Conservation (phyloP, 37 sponge, comb jelly and placozoan species). For the Trichoplax adhaerens region DNA sequence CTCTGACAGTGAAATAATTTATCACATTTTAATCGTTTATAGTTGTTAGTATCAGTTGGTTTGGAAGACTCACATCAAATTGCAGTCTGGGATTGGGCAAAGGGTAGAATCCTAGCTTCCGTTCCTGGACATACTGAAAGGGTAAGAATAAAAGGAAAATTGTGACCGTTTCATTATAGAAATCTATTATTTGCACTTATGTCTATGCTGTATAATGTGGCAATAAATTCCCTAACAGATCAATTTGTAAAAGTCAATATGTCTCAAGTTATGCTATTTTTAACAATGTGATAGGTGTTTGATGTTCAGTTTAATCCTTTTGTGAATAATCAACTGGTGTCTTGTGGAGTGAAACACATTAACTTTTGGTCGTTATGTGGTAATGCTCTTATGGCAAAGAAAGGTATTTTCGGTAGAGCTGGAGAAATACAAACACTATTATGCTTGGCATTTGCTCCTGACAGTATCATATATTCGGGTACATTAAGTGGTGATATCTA, state of each 20-base stretch:
- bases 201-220: background rate
- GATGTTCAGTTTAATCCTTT: conserved; percentile 73
- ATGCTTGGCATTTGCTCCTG: conserved; percentile 56
- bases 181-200: too few species aligned
- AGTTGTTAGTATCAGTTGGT: conserved; percentile 18
- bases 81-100: conserved; percentile 21
- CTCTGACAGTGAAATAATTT: too few species aligned
- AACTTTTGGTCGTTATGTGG: conserved; percentile 94
- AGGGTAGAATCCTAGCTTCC: conserved; percentile 37
- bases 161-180: too few species aligned
- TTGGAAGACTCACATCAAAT: conserved; percentile 6
- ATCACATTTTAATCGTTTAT: too few species aligned
- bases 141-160: conserved; percentile 5
- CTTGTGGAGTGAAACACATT: conserved; percentile 91
- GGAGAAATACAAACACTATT: conserved; percentile 78
- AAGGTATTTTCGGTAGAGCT: conserved; percentile 77
- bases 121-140: conserved; percentile 48
- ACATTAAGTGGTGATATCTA: conserved; percentile 76
- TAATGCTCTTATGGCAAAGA: conserved; percentile 62
- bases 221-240: too few species aligned
- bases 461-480: conserved; percentile 42
- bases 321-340: conserved; percentile 29
- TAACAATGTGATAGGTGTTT: conserved; percentile 28
- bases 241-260: too few species aligned
- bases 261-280: too few species aligned